phyloP scores from a whole-genome alignment of 1,140 invertebrate genomes.

The Gonatopus flavifemur region DNA sequence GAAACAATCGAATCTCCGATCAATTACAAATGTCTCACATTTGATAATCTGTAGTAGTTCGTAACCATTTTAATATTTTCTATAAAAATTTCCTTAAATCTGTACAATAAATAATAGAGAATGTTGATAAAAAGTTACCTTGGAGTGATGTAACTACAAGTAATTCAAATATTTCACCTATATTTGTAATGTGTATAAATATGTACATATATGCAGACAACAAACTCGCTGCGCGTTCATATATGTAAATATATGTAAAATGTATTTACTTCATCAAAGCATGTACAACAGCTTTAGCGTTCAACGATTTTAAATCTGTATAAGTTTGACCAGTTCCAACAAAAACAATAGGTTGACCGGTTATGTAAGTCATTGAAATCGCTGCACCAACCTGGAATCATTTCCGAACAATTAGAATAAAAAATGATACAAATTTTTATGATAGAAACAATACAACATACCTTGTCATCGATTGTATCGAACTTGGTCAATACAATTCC shows the following conservation, averaged over 20 bases:
- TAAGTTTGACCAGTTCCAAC: slow-evolving; percentile 99
- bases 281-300: slow-evolving; percentile 95
- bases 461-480: slow-evolving; percentile 99
- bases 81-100: slow-evolving; percentile 12
- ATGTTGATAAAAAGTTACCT: too few species aligned
- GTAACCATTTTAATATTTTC: slow-evolving; percentile 6
- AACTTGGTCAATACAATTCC: slow-evolving; percentile 98
- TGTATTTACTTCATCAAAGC: slow-evolving; percentile 87
- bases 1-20: slow-evolving; percentile 25
- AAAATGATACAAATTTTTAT: slow-evolving; percentile 3
- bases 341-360: slow-evolving; percentile 99
- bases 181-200: too few species aligned
- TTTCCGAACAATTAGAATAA: slow-evolving; percentile 14
- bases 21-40: slow-evolving; percentile 48
- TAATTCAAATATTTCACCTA: too few species aligned
- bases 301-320: slow-evolving; percentile 94
- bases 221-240: too few species aligned
- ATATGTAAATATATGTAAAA: neutral
- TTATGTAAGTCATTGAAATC: slow-evolving; percentile 99
- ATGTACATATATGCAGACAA: too few species aligned
- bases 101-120: slow-evolving; percentile 25
- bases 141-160: too few species aligned
- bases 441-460: slow-evolving; percentile 42
- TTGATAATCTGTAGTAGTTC: slow-evolving; percentile 20
- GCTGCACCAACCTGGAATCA: slow-evolving; percentile 88